These are phyloP conservation scores for Ligdia adustata DNA, from an alignment of 2,888 invertebrate species.

Conservation along the genomic window DNA sequence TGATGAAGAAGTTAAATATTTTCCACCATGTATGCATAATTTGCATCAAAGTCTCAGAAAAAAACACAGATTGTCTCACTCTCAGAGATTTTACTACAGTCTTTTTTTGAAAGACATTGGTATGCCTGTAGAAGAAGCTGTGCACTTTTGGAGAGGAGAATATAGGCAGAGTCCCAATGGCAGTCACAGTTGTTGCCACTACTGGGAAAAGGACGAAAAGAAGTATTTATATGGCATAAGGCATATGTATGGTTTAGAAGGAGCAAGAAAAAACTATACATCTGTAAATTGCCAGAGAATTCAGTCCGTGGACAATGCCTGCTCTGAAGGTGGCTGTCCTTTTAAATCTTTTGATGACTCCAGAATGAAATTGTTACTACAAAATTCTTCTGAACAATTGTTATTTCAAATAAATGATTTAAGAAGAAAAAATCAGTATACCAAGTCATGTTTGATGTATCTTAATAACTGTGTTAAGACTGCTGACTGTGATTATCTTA, in stretches of 20 bases:
- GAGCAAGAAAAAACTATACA: constrained; percentile 84
- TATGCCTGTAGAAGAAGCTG: constrained; percentile 85
- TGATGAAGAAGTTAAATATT: constrained; percentile 55
- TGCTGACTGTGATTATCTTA: constrained; percentile 53
- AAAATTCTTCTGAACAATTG: constrained; percentile 41
- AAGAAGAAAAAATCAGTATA: constrained; percentile 52
- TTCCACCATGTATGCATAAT: constrained; percentile 87
- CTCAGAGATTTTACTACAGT: constrained; percentile 86
- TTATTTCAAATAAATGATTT: constrained; percentile 59
- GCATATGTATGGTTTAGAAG: constrained; percentile 89
- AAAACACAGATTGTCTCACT: constrained; percentile 86
- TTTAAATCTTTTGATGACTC: constrained; percentile 83
- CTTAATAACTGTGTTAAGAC: constrained; percentile 41
- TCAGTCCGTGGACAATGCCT: constrained; percentile 78
- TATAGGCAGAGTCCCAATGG: constrained; percentile 80
- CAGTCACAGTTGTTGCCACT: constrained; percentile 82
- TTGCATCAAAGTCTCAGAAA: constrained; percentile 79
- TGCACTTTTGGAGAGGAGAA: constrained; percentile 86
- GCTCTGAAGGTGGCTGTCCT: constrained; percentile 86
- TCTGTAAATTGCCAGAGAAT: constrained; percentile 84
- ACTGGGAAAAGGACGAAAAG: constrained; percentile 85
- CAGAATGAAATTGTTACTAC: constrained; percentile 64
- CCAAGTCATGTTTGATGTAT: constrained; percentile 58
- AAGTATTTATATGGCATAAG: constrained; percentile 87
- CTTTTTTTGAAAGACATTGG: constrained; percentile 89